Conservation (phyloP, 2,797 vertebrate species). For the Anabas testudineus region DNA sequence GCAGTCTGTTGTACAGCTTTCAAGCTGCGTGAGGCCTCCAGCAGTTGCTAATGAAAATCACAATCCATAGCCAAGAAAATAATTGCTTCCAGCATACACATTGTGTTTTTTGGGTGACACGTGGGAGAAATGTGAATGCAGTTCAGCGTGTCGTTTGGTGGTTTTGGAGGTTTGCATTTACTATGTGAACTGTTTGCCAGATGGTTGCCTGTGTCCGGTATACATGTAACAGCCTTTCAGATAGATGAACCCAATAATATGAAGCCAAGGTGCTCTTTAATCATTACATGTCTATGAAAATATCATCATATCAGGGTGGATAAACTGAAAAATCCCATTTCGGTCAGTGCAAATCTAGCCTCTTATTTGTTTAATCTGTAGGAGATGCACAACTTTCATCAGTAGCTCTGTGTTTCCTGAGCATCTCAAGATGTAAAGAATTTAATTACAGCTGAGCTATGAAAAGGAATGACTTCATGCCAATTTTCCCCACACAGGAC, state of each 20-base stretch:
- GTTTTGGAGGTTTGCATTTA: constrained; percentile 57
- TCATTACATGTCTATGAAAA: constrained; percentile 24
- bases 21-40: constrained; percentile 55
- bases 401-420: constrained; percentile 20
- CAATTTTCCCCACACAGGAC: constrained; percentile 18
- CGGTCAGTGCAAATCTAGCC: constrained; percentile 4
- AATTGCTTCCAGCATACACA: constrained; percentile 79
- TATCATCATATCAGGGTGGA: no score
- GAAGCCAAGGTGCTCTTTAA: constrained; percentile 32
- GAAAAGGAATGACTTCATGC: constrained; percentile 3
- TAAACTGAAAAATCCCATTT: constrained; percentile 32
- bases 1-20: constrained; percentile 57
- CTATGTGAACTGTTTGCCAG: constrained; percentile 35
- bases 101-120: constrained; percentile 50
- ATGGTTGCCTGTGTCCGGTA: constrained; percentile 17
- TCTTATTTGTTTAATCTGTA: constrained; percentile 16
- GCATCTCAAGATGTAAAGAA: constrained; percentile 17
- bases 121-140: constrained; percentile 46
- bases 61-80: constrained; percentile 71
- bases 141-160: constrained; percentile 60
- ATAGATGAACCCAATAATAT: constrained; percentile 17
- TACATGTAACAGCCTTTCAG: neutral
- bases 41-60: constrained; percentile 71
- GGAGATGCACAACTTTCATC: constrained; percentile 30
- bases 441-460: constrained; percentile 20